Evolutionary conservation across 2,888 invertebrate species (phyloP).

Genomic region (Latrodectus elegans): DNA sequence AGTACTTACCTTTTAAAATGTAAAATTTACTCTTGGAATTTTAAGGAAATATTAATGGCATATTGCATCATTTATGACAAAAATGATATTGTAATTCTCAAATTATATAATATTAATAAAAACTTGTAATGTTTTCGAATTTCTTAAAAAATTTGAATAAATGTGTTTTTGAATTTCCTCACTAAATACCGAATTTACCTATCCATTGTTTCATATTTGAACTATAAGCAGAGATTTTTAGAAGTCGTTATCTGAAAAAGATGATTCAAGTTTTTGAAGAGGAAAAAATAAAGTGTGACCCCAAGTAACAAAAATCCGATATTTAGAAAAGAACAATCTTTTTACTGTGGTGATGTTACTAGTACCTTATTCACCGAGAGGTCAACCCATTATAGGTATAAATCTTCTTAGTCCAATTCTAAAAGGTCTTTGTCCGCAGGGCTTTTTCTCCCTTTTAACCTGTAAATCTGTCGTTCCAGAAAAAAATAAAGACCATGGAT

Average conservation of each 20-base stretch:
- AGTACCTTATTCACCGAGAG: conserved; percentile 38
- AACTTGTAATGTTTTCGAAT: no score
- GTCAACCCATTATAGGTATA: conserved; percentile 59
- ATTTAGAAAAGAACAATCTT: conserved; percentile 44
- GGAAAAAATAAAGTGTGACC: conserved; percentile 1
- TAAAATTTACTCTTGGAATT: no score
- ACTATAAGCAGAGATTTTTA: background rate
- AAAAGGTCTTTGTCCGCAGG: conserved; percentile 61
- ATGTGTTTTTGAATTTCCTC: no score
- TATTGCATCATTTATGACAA: no score
- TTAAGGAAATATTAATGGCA: no score
- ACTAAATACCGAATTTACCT: no score
- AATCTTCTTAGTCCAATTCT: conserved; percentile 57
- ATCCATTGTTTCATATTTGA: background rate
- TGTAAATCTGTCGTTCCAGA: conserved; percentile 45
- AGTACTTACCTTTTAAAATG: no score
- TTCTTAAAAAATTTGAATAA: no score
- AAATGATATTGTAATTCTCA: no score
- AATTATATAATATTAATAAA: no score
- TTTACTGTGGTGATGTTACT: conserved; percentile 39
- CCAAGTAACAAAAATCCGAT: conserved; percentile 23
- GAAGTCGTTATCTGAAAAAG: background rate
- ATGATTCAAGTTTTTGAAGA: background rate
- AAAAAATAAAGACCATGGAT: conserved; percentile 30
- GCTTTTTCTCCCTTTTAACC: conserved; percentile 35